Percentiles rank a stretch among this genome's conserved stretches.
These are phyloP conservation scores for Lepidurus arcticus DNA, from an alignment of 1,140 invertebrate species.

Conservation along the genomic window DNA sequence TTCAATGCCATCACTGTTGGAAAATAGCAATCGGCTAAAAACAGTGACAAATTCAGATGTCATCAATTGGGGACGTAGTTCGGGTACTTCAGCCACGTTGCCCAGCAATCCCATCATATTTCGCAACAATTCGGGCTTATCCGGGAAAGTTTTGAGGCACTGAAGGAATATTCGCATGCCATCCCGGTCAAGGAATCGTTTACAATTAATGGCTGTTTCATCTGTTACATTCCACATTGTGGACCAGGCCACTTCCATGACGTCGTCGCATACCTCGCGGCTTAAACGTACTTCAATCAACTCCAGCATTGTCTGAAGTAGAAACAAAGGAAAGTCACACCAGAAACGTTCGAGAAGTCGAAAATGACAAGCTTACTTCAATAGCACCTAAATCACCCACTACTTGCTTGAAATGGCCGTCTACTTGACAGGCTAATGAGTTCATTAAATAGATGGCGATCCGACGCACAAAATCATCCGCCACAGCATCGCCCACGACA, in stretches of 20 bases:
- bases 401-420: slow-evolving; percentile 81
- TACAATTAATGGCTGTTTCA: slow-evolving; percentile 88
- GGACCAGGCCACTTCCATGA: slow-evolving; percentile 95
- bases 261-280: slow-evolving; percentile 77
- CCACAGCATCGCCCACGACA: slow-evolving; percentile 59
- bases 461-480: slow-evolving; percentile 86
- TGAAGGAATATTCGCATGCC: slow-evolving; percentile 82
- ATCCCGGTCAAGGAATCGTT: slow-evolving; percentile 72
- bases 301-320: slow-evolving; percentile 71
- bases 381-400: slow-evolving; percentile 85
- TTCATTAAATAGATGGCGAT: slow-evolving; percentile 93
- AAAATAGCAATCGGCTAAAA: slow-evolving; percentile 77
- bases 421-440: slow-evolving; percentile 91
- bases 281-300: slow-evolving; percentile 71
- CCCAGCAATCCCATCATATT: slow-evolving; percentile 96
- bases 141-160: slow-evolving; percentile 75
- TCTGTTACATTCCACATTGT: slow-evolving; percentile 98
- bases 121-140: slow-evolving; percentile 78
- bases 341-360: slow-evolving; percentile 27
- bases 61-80: slow-evolving; percentile 78
- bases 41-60: slow-evolving; percentile 73
- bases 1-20: slow-evolving; percentile 88
- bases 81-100: slow-evolving; percentile 89
- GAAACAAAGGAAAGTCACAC: not conserved
- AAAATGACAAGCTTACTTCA: slow-evolving; percentile 52